A percentile compares a stretch with the other conserved stretches of the same genome.
Evolutionary conservation across 2,113 vertebrate genomes (phyloP).

Genomic region (Thamnophis sirtalis): DNA sequence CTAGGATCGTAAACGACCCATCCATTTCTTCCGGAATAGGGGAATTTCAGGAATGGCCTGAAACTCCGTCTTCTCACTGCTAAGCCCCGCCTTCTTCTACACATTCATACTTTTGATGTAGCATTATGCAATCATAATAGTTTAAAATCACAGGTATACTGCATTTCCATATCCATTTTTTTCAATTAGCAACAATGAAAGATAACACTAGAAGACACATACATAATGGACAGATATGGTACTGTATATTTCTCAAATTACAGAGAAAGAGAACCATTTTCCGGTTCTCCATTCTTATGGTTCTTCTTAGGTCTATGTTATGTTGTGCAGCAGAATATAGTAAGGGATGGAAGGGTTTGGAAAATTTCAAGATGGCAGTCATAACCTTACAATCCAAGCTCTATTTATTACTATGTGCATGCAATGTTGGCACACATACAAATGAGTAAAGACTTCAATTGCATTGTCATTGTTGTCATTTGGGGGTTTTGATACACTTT

Average conservation of each 20-base stretch:
- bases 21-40: too few relatives aligned
- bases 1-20: too few relatives aligned
- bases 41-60: too few relatives aligned
- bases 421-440: not conserved
- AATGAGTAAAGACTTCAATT: not conserved
- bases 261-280: not conserved
- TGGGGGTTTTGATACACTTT: not conserved
- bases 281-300: not conserved
- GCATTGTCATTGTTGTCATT: not conserved
- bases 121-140: slow-evolving; percentile 45
- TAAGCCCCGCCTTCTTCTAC: too few relatives aligned
- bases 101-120: slow-evolving; percentile 45
- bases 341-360: not conserved
- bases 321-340: not conserved
- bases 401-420: not conserved
- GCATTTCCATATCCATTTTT: slow-evolving; percentile 46
- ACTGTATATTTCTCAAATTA: slow-evolving; percentile 14
- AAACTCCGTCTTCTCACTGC: too few relatives aligned
- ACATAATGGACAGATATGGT: slow-evolving; percentile 10
- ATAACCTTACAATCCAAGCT: not conserved
- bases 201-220: slow-evolving; percentile 35
- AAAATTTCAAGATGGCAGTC: not conserved
- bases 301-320: not conserved
- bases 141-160: slow-evolving; percentile 33
- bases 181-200: slow-evolving; percentile 41